phyloP scores from a whole-genome alignment of 2,113 vertebrate genomes.

The Xenopus laevis region DNA sequence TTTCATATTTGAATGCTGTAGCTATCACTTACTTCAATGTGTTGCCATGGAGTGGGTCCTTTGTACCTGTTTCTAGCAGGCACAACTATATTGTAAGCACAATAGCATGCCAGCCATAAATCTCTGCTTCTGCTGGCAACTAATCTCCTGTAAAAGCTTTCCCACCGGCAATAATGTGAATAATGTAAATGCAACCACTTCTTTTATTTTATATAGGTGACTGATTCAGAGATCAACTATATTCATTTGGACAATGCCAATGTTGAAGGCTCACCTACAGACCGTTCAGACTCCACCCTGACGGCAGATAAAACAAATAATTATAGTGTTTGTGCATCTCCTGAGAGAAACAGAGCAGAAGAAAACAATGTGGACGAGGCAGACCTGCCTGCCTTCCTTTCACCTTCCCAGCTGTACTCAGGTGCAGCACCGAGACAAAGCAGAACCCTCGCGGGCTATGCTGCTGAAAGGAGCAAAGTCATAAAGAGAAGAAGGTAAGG shows the following conservation, averaged over 20 bases:
- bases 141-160: too few species aligned
- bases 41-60: too few species aligned
- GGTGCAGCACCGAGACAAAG: conserved; percentile 55
- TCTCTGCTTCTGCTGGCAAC: too few species aligned
- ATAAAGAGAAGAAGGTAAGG: conserved; percentile 68
- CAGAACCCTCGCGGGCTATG: conserved; percentile 48
- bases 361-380: conserved; percentile 28
- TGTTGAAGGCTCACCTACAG: conserved; percentile 55
- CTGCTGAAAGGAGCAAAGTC: conserved; percentile 53
- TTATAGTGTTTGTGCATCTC: neutral
- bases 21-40: too few species aligned
- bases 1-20: too few species aligned
- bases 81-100: too few species aligned
- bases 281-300: conserved; percentile 43
- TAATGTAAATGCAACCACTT: too few species aligned
- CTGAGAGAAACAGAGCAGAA: conserved; percentile 46
- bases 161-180: too few species aligned
- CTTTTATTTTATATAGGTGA: conserved; percentile 54
- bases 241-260: conserved; percentile 55
- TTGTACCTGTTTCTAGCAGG: neutral
- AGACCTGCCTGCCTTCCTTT: conserved; percentile 30
- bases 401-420: conserved; percentile 48
- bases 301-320: conserved; percentile 46
- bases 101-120: too few species aligned
- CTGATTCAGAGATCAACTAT: conserved; percentile 56